Evolutionary conservation across 1,140 invertebrate genomes (phyloP), one percentile per base, ranked within the genome.

Genomic region (Trichonephila inaurata): DNA sequence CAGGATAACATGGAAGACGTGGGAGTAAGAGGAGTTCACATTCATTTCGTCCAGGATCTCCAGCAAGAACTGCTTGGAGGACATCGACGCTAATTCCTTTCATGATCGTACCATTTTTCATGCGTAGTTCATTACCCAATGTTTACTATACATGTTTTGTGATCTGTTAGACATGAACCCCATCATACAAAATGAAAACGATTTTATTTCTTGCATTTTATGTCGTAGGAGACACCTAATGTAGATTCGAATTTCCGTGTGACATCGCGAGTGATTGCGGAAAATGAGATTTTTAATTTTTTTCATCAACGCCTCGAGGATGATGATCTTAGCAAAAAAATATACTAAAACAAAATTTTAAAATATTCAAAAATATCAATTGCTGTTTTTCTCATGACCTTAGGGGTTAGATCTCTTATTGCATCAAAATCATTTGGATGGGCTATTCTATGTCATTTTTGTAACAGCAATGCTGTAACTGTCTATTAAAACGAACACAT

Each of bases 391-490:
- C 44, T 19, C 33, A 60, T 85, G 82, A 60, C 51, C n/a, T 58
- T 85, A 85, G 58, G 44, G 28, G 58, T 33, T 85, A 85, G 58
- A 51, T 85, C 19, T 58, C 1, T 40, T 58, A 58, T 4, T 58
- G 7, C 81, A 83, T 58, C 40, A 51, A 44, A 58, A 21, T 60
- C 82, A 58, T 58, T n/a, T 7, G 82, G 19, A 19, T 24, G 44
- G 8, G 16, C 16, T 19, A 82, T 40, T 44, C 24, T 51, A 82
- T 44, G 33, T 82, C 81, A 18, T 85, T 58, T 40, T 60, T 21
- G 44, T 44, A 58, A 58, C 44, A 60, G 82, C 82, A 85, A 85
- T 85, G 82, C 58, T 85, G 82, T 85, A 33, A 85, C 16, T 58
- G 19, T 24, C 3, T 40, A 40, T 40, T 40, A 58, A 85, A 60